Evolutionary conservation across 2,888 invertebrate species (phyloP), one percentile per base, ranked within the genome.

Genomic region (Nebria brevicollis): DNA sequence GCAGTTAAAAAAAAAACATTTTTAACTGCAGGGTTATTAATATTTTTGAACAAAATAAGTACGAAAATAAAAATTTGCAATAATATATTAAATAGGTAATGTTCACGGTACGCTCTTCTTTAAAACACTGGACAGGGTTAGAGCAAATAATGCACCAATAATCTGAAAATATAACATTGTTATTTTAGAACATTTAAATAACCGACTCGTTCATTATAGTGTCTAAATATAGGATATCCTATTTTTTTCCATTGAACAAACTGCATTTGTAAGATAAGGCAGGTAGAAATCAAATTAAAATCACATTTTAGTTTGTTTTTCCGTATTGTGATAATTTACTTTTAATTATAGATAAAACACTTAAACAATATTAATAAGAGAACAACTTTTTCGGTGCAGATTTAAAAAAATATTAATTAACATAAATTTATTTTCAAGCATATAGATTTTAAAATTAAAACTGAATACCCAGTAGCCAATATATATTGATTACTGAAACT

Each of bases 61-160:
- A 5, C 34, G 34, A 34, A 34, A 34, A 34, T 34, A 34, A 34
- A 34, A 2, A 34, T 4, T 34, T 34, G 2, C 2, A 34, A 34
- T 34, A 5, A 34, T 34, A 34, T 34, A 54, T 54, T 54, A 54
- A 54, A 54, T 54, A 8, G 1, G 2, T 54, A 54, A 6, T 54
- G 8, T 54, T 54, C 54, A 54, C 4, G 54, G 8, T 54, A 54
- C 54, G 68, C 66, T 75, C 68, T 80, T 82, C 26, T 75, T 77
- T 87, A 97, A 94, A 11, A 95, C 94, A 85, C 94, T 93, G 82
- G 95, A 96, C 87, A 97, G 89, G 89, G 95, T 95, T 89, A 96
- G 96, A 5, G 97, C 95, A 87, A 96, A 95, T 83, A 96, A 91
- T 78, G 96, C 94, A 84, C 96, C 96, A 85, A 96, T 91, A 75